A percentile compares a stretch with the other conserved stretches of the same genome.
phyloP scores from a whole-genome alignment of 2,888 invertebrate species.

The Tipula unca region DNA sequence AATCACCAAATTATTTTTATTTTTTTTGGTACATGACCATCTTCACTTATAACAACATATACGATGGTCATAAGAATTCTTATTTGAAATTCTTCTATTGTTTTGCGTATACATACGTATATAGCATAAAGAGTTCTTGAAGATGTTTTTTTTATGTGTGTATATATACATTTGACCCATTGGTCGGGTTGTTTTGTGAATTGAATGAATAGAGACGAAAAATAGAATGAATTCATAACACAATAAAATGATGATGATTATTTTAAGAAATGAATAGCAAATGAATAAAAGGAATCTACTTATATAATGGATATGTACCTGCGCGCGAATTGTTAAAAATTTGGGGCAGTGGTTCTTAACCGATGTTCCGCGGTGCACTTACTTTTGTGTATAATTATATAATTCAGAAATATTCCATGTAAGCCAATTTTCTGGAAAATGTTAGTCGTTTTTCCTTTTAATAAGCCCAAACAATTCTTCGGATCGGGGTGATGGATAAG shows the following conservation, averaged over 20 bases:
- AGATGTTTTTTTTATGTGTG: background rate
- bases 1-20: background rate
- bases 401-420: too few relatives aligned
- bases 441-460: too few relatives aligned
- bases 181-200: background rate
- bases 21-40: background rate
- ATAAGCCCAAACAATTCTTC: too few relatives aligned
- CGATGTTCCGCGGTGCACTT: background rate
- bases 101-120: background rate
- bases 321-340: background rate
- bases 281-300: background rate
- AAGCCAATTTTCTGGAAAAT: too few relatives aligned
- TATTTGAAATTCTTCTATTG: background rate
- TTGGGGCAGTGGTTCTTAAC: background rate
- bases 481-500: too few relatives aligned
- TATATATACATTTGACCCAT: background rate
- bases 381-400: too few relatives aligned
- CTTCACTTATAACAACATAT: background rate
- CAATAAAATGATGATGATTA: constrained; percentile 2
- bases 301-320: background rate
- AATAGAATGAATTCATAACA: background rate
- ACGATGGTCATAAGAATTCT: background rate
- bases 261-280: background rate
- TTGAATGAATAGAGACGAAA: background rate
- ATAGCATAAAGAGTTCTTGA: background rate